These are phyloP conservation scores for Galeruca laticollis DNA, from an alignment of 2,888 invertebrate genomes.

Conservation along the genomic window DNA sequence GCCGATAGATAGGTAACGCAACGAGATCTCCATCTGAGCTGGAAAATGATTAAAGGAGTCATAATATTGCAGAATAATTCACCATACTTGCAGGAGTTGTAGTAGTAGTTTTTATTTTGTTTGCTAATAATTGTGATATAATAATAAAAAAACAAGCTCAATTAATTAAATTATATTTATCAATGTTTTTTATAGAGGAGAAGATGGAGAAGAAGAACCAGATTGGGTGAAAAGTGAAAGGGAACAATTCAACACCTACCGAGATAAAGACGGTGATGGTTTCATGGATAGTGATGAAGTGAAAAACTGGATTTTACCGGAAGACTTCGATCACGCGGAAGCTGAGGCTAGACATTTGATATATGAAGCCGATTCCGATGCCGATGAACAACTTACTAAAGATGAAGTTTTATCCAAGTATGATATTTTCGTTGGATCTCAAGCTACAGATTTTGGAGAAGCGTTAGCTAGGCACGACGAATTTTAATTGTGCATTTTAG, in stretches of 20 bases:
- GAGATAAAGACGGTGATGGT: constrained; percentile 91
- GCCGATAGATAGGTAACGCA: too few species aligned
- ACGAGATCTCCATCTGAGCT: too few species aligned
- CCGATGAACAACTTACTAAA: constrained; percentile 89
- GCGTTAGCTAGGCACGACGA: constrained; percentile 95
- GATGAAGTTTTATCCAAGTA: constrained; percentile 94
- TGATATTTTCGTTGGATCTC: constrained; percentile 97
- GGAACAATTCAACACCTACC: constrained; percentile 87
- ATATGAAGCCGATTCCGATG: constrained; percentile 92
- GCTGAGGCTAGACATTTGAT: constrained; percentile 96
- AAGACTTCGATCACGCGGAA: constrained; percentile 96
- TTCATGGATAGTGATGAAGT: constrained; percentile 91
- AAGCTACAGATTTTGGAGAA: constrained; percentile 99
- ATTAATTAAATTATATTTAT: too few species aligned
- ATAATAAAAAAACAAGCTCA: too few species aligned
- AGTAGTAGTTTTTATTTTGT: too few species aligned
- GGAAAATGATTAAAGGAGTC: too few species aligned
- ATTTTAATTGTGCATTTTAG: constrained; percentile 74
- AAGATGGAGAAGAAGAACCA: constrained; percentile 82
- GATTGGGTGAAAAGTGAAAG: constrained; percentile 97
- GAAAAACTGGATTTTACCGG: constrained; percentile 93
- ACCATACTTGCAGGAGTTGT: too few species aligned
- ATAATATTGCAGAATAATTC: too few species aligned
- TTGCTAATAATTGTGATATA: too few species aligned
- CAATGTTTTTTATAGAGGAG: constrained; percentile 66